phyloP scores from a whole-genome alignment of 2,797 vertebrate genomes.

The Labeo calbasu region DNA sequence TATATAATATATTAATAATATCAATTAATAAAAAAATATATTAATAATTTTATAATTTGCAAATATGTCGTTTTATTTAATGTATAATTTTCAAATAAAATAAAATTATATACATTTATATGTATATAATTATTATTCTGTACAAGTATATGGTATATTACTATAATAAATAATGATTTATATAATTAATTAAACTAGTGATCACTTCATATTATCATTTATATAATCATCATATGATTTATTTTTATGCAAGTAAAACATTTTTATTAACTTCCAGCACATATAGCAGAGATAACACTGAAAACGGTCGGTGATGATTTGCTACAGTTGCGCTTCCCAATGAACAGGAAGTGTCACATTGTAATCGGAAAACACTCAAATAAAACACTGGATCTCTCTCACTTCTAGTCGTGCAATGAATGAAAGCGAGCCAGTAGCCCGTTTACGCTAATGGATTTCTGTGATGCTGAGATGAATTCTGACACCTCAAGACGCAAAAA shows the following conservation, averaged over 20 bases:
- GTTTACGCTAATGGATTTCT: neutral
- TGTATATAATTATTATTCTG: no score
- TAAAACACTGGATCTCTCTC: neutral
- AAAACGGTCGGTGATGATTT: constrained; percentile 14
- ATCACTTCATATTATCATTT: no score
- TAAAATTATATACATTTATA: no score
- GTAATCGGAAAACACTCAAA: neutral
- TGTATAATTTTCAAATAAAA: no score
- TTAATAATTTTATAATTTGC: no score
- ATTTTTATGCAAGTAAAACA: neutral
- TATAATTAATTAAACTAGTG: no score
- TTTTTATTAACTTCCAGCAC: neutral
- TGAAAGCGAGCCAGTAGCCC: neutral
- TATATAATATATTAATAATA: no score
- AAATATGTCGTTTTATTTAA: no score
- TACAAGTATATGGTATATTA: no score
- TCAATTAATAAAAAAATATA: no score
- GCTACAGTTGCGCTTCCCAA: neutral
- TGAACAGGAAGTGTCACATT: neutral
- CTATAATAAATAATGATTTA: no score
- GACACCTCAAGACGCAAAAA: constrained; percentile 12
- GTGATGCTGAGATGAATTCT: constrained; percentile 19
- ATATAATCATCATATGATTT: no score
- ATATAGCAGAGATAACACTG: constrained; percentile 24
- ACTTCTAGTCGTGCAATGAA: neutral